Conservation (phyloP, 1,140 invertebrate genomes). For the Drosophila funebris region DNA sequence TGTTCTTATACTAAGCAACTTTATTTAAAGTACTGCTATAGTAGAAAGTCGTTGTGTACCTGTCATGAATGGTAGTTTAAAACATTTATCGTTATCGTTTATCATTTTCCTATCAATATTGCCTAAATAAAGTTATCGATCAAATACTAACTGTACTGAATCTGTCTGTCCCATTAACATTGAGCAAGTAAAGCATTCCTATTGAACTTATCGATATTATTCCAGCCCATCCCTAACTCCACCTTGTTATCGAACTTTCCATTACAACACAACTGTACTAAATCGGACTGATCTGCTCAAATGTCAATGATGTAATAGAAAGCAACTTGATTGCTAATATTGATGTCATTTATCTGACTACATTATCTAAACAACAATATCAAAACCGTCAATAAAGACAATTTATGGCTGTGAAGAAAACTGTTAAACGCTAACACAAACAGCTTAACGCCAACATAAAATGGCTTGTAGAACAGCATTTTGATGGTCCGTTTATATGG, state of each 20-base stretch:
- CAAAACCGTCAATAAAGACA: neutral
- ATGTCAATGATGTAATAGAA: neutral
- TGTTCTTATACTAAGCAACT: no score
- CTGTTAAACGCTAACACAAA: slow-evolving; percentile 37
- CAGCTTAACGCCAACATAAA: slow-evolving; percentile 14
- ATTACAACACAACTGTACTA: neutral
- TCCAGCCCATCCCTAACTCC: neutral
- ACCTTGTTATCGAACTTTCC: neutral
- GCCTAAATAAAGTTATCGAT: no score
- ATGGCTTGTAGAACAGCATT: slow-evolving; percentile 7
- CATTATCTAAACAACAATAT: neutral
- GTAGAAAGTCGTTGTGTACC: no score
- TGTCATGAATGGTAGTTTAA: no score
- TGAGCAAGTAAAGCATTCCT: neutral
- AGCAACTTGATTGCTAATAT: neutral
- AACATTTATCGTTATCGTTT: no score
- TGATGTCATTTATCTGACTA: neutral
- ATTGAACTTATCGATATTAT: neutral
- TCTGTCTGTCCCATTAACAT: no score
- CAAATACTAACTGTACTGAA: no score
- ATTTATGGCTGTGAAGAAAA: slow-evolving; percentile 15
- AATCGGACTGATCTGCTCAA: neutral
- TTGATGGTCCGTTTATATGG: slow-evolving; percentile 11
- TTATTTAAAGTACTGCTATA: no score
- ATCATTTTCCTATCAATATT: no score